phyloP scores from a whole-genome alignment of 2,113 vertebrate species.

The Atherinomorus stipes region DNA sequence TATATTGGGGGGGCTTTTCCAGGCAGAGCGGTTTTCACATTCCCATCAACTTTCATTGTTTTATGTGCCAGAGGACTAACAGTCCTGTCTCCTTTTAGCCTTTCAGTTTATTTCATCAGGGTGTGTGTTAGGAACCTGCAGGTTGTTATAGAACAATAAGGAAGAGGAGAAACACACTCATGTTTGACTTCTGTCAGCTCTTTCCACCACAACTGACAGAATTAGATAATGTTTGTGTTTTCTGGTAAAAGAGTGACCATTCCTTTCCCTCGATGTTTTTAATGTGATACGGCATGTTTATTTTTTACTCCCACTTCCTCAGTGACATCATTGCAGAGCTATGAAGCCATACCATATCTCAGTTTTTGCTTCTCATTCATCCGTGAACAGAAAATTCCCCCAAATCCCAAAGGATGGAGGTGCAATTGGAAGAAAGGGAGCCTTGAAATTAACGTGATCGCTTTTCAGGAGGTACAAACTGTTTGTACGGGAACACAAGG shows the following conservation, averaged over 20 bases:
- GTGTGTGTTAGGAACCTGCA: constrained; percentile 47
- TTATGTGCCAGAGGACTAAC: constrained; percentile 36
- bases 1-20: constrained; percentile 44
- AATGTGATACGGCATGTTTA: background rate
- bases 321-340: constrained; percentile 43
- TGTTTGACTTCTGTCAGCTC: background rate
- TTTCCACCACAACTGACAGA: constrained; percentile 1
- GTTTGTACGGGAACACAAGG: constrained; percentile 39
- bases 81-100: constrained; percentile 56
- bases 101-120: constrained; percentile 63
- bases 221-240: constrained; percentile 9
- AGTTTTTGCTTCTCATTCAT: background rate
- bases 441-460: constrained; percentile 3
- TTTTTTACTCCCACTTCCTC: constrained; percentile 35
- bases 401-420: constrained; percentile 18
- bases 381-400: constrained; percentile 17
- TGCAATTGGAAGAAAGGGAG: background rate
- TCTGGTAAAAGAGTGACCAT: constrained; percentile 7
- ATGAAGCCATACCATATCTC: constrained; percentile 22
- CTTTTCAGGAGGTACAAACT: constrained; percentile 38
- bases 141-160: constrained; percentile 15
- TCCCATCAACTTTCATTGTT: constrained; percentile 61
- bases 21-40: constrained; percentile 48
- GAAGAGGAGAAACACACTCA: background rate
- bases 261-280: constrained; percentile 11